These are phyloP conservation scores for Mesorhabditis spiculigera DNA, from an alignment of 2,888 invertebrate genomes.

Conservation along the genomic window DNA sequence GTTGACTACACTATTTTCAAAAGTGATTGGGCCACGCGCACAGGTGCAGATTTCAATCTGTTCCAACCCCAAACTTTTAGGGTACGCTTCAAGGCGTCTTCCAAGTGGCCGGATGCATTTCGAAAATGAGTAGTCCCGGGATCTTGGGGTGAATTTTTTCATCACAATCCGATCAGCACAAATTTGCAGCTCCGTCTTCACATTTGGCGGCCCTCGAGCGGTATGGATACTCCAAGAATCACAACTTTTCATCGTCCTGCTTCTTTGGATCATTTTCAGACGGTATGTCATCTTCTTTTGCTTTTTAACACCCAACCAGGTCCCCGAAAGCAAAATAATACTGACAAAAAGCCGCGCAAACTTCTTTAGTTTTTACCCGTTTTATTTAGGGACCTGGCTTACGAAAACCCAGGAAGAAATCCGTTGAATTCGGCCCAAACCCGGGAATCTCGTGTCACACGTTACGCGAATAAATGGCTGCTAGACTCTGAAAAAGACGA, in stretches of 20 bases:
- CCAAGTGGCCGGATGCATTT: slow-evolving; percentile 5
- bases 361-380: no score
- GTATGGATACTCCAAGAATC: not conserved
- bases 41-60: not conserved
- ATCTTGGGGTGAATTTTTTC: not conserved
- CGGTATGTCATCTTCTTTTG: not conserved
- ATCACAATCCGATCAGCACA: not conserved
- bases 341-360: no score
- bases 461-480: no score
- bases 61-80: not conserved
- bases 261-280: not conserved
- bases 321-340: no score
- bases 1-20: not conserved
- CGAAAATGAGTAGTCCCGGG: not conserved
- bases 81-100: slow-evolving; percentile 1
- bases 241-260: not conserved
- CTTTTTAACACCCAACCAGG: no score
- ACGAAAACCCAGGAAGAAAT: no score
- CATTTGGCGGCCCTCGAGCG: not conserved
- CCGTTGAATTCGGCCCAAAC: no score
- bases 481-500: no score
- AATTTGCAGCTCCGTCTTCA: slow-evolving; percentile 1
- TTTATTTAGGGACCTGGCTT: no score
- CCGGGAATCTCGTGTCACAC: no score
- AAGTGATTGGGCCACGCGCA: not conserved